A percentile compares a stretch with the other conserved stretches of the same genome.
These are phyloP conservation scores for Sinocyclocheilus anophthalmus DNA, from an alignment of 2,113 vertebrate species.

Conservation along the genomic window DNA sequence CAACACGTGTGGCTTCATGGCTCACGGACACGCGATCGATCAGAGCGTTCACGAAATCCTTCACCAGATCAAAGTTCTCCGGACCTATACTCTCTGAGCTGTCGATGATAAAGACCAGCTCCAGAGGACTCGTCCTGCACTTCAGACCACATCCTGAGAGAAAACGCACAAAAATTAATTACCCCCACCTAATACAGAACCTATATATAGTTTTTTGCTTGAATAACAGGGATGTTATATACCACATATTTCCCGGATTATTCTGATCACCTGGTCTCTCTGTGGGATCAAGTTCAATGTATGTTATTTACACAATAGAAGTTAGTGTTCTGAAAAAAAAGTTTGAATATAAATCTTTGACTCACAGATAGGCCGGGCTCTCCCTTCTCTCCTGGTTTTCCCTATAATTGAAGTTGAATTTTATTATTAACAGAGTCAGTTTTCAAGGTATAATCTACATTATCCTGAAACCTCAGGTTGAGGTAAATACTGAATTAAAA, in stretches of 20 bases:
- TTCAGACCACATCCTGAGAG: slow-evolving; percentile 81
- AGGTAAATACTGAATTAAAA: neutral
- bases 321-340: neutral
- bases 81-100: slow-evolving; percentile 88
- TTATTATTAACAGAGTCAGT: neutral
- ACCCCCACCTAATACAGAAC: neutral
- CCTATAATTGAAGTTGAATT: slow-evolving; percentile 67
- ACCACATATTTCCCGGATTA: slow-evolving; percentile 88
- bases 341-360: slow-evolving; percentile 33
- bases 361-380: slow-evolving; percentile 83
- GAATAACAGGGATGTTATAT: neutral
- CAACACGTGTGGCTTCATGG: slow-evolving; percentile 68
- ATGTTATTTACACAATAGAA: neutral
- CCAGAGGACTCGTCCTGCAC: slow-evolving; percentile 80
- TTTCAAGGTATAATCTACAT: too few relatives aligned
- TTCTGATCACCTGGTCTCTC: slow-evolving; percentile 85
- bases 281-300: slow-evolving; percentile 63
- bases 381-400: slow-evolving; percentile 79
- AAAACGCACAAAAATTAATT: neutral
- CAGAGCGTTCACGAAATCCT: slow-evolving; percentile 82
- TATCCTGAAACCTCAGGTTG: slow-evolving; percentile 28
- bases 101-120: slow-evolving; percentile 88
- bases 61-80: slow-evolving; percentile 82
- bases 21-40: slow-evolving; percentile 73
- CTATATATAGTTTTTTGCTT: slow-evolving; percentile 54